phyloP scores from a whole-genome alignment of 2,113 vertebrate species.

The Vimba vimba region DNA sequence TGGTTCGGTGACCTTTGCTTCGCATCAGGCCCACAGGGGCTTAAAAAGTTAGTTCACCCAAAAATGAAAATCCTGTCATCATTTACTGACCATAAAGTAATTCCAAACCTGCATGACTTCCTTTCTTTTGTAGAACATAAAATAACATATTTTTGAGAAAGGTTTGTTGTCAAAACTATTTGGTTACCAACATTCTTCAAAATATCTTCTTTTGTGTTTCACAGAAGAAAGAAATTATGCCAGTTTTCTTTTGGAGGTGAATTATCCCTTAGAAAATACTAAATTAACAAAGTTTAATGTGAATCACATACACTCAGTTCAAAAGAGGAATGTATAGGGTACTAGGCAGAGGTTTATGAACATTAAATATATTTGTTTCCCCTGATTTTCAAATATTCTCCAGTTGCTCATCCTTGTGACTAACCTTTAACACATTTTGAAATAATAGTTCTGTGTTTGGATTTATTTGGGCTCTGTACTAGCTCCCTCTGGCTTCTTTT shows the following conservation, averaged over 20 bases:
- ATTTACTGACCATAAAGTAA: not conserved
- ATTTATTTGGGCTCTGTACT: slow-evolving; percentile 3
- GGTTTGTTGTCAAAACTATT: not conserved
- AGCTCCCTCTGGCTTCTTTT: not conserved
- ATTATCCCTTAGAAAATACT: not conserved
- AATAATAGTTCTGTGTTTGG: slow-evolving; percentile 14
- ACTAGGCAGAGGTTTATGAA: too few species aligned
- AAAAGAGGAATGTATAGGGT: not conserved
- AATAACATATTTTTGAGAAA: not conserved
- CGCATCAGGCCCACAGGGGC: not conserved
- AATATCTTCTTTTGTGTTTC: not conserved
- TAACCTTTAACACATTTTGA: slow-evolving; percentile 12
- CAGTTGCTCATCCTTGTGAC: slow-evolving; percentile 23
- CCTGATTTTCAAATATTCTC: not conserved
- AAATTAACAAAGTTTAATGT: not conserved
- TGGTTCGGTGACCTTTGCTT: not conserved
- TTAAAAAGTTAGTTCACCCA: not conserved
- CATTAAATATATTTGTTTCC: not conserved
- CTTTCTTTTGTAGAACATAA: not conserved
- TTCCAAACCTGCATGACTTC: not conserved
- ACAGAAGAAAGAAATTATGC: not conserved
- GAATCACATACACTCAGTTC: not conserved
- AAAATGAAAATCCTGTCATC: not conserved
- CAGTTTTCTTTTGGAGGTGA: not conserved
- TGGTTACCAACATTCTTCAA: not conserved